A percentile compares a stretch with the other conserved stretches of the same genome.
phyloP scores from a whole-genome alignment of 2,797 vertebrate species.

The Podarcis siculus region DNA sequence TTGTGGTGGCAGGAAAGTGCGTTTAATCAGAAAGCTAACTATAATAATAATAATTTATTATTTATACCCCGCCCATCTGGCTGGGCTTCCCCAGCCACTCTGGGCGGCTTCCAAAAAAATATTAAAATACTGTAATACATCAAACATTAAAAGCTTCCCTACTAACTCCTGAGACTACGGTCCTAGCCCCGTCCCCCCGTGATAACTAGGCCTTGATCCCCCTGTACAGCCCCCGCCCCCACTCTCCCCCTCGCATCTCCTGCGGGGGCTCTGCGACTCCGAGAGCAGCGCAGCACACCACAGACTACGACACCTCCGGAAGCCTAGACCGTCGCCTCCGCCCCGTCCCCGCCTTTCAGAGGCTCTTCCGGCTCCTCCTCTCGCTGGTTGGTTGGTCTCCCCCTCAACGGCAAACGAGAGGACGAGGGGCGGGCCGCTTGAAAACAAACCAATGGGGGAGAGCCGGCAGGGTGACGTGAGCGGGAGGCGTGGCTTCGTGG shows the following conservation, averaged over 20 bases:
- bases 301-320: not conserved
- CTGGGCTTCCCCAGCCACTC: no score
- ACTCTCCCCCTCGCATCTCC: no score
- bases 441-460: not conserved
- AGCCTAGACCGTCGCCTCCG: not conserved
- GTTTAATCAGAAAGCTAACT: not conserved
- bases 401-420: not conserved
- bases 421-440: not conserved
- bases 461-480: accelerated
- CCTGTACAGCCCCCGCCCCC: no score
- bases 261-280: not conserved
- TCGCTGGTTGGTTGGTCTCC: not conserved
- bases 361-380: not conserved
- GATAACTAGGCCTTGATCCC: not conserved
- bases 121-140: no score
- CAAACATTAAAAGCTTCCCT: no score
- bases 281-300: not conserved
- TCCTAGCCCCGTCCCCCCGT: not conserved
- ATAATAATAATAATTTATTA: no score
- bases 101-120: no score
- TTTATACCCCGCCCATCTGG: no score
- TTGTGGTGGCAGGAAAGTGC: not conserved
- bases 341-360: no score
- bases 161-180: not conserved
- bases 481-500: accelerated